Evolutionary conservation across 2,113 vertebrate genomes (phyloP), one percentile per base, ranked within the genome.

Genomic region (Oryzias melastigma): DNA sequence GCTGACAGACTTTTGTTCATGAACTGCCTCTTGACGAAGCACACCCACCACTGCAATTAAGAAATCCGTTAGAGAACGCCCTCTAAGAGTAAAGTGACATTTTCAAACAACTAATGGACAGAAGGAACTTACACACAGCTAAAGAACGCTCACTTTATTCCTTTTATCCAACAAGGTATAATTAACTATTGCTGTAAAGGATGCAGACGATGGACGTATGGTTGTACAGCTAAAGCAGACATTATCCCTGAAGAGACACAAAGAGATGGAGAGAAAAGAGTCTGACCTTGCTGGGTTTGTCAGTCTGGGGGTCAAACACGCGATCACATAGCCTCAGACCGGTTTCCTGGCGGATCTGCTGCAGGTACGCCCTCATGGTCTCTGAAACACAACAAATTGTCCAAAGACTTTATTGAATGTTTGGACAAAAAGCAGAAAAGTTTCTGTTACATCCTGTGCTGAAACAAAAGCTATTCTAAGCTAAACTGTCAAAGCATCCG

Each of bases 1-100:
- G 93, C 96, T 12, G 96, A 99, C 40, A 99, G 94, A 53, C 96
- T 98, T 91, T 99, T 99, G 91, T 99, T 99, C 97, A 99, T 99
- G 92, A 99, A 99, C 84, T 99, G 97, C 79, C 88, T 96, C 92
- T 99, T 99, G 89, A 97, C 96, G 71, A 99, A 99, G 87, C 97
- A 99, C 74, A 95, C 93, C 97, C 97, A 99, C 97, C 97, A 99
- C 97, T 99, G 88, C 43, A 82, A 83, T 65, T 69, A 20, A 73
- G 1, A 69, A 45, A 58, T 0, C 14, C 7, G 0, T 19, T 56
- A 62, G 45, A 40, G 16, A 46, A 17, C 43, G 46, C 15, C 52
- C 22, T 20, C 5, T 1, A 12, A 22, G 27, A 3, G 12, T 45
- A 20, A 5, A 1, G n/a, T 18, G 46, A 19, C 42, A 8, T 5